Conservation (phyloP, 2,888 invertebrate species). For the Melanotus villosus region DNA sequence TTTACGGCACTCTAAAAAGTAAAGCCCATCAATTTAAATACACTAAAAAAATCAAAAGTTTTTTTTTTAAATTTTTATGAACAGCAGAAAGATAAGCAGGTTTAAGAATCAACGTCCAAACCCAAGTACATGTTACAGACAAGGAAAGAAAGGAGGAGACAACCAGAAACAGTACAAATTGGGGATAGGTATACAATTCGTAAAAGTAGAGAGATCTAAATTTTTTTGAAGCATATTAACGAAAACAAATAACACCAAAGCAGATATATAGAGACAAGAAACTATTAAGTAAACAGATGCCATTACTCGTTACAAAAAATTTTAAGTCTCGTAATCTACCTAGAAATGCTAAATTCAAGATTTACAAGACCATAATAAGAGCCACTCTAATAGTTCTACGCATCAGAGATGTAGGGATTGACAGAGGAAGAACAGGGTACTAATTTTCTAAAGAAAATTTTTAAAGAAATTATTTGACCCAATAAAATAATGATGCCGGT, state of each 20-base stretch:
- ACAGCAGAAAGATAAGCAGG: neutral
- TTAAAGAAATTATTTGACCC: no score
- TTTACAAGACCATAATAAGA: no score
- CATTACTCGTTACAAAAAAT: neutral
- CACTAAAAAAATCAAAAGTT: no score
- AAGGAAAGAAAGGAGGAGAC: neutral
- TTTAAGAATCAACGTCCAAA: slow-evolving; percentile 1
- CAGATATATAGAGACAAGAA: neutral
- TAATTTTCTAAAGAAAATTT: no score
- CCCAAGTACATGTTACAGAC: neutral
- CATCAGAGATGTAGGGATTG: no score
- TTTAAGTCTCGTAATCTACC: neutral
- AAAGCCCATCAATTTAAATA: no score
- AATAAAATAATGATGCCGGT: no score
- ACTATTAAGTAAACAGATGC: neutral
- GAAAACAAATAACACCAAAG: slow-evolving; percentile 1
- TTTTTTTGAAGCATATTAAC: neutral
- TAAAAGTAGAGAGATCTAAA: neutral
- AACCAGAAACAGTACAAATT: neutral
- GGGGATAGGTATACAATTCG: neutral
- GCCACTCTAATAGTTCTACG: no score
- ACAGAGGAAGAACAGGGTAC: no score
- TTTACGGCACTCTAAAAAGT: slow-evolving; percentile 74
- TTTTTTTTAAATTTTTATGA: no score
- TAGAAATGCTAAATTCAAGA: no score